Evolutionary conservation across 2,113 vertebrate species (phyloP).

Genomic region (Orthonyx spaldingii): DNA sequence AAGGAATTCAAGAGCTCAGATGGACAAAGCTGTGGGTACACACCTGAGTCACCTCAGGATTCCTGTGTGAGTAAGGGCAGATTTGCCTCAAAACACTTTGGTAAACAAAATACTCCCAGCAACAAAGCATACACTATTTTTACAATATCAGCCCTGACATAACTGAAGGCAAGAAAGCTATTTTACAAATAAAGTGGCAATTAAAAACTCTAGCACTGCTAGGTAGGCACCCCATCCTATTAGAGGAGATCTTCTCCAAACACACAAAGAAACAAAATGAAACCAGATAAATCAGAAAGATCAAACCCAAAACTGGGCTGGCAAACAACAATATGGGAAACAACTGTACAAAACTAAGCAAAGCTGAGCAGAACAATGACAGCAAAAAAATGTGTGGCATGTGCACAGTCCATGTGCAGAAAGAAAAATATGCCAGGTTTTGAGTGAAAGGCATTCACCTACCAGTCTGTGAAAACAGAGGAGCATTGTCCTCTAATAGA

Average conservation of each 20-base stretch:
- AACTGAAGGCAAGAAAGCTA: not conserved
- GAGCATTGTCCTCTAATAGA: not conserved
- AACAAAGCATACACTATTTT: not conserved
- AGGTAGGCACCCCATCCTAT: not conserved
- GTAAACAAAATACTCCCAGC: not conserved
- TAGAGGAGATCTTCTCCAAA: not conserved
- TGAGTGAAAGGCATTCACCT: not conserved
- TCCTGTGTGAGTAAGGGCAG: not conserved
- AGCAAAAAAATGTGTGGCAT: rapidly evolving
- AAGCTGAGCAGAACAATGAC: not conserved
- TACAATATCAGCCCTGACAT: not conserved
- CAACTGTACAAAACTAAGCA: not conserved
- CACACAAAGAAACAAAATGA: not conserved
- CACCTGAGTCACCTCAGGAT: not conserved
- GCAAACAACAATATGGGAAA: not conserved
- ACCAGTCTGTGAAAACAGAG: not conserved
- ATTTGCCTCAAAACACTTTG: not conserved
- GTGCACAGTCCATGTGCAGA: not conserved
- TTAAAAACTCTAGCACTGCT: not conserved
- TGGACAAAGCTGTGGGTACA: not conserved
- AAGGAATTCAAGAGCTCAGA: not conserved
- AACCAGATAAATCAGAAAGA: not conserved
- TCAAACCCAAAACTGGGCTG: not conserved
- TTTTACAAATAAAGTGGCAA: not conserved
- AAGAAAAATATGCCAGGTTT: not conserved